These are phyloP conservation scores for Melopsittacus undulatus DNA, from an alignment of 2,797 vertebrate species.

Conservation along the genomic window DNA sequence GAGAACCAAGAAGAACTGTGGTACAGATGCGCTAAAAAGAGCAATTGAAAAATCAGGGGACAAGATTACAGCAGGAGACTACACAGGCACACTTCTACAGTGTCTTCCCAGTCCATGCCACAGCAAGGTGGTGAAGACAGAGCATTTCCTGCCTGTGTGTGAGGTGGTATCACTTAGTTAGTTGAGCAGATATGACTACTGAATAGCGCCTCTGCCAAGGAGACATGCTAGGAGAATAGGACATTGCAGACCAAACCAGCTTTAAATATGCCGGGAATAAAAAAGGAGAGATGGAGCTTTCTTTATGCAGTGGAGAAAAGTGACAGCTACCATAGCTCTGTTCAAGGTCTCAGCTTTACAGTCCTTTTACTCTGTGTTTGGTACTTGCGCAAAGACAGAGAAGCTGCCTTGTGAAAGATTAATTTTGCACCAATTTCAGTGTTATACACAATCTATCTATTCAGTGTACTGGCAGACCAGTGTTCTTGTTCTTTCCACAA, in stretches of 20 bases:
- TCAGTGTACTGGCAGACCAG: neutral
- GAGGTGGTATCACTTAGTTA: neutral
- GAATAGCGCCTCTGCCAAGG: neutral
- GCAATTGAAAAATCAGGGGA: neutral
- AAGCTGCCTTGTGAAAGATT: neutral
- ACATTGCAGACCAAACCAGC: neutral
- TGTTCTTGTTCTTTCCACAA: neutral
- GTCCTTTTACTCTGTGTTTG: neutral
- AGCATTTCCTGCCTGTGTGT: neutral
- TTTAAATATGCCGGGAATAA: neutral
- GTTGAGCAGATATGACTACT: neutral
- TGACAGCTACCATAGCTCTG: neutral
- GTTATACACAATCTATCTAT: too few species aligned
- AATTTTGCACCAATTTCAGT: neutral
- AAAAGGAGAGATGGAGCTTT: neutral
- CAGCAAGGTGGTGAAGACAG: neutral
- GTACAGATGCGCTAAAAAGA: neutral
- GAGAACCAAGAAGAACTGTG: neutral
- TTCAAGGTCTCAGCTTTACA: neutral
- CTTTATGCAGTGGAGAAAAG: neutral
- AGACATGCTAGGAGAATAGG: neutral
- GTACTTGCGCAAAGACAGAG: neutral
- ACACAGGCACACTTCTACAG: fast-evolving
- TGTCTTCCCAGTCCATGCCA: neutral
- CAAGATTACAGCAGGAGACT: neutral